Percentiles rank a stretch among this genome's conserved stretches.
Evolutionary conservation across 2,113 vertebrate genomes (phyloP).

Genomic region (Lophochroa leadbeateri): DNA sequence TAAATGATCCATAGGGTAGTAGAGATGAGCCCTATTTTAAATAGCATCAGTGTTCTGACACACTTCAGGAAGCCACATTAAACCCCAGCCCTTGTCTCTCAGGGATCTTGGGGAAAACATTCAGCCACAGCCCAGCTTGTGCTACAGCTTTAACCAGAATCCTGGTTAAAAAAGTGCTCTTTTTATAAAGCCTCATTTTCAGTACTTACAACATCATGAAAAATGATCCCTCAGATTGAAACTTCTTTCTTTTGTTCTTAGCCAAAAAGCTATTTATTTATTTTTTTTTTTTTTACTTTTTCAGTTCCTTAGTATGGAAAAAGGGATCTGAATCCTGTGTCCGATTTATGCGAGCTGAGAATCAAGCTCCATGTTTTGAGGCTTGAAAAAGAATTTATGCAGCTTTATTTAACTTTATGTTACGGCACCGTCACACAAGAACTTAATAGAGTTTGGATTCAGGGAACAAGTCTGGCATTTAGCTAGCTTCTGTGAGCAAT

Average conservation of each 20-base stretch:
- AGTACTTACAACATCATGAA: background rate
- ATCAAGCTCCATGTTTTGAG: background rate
- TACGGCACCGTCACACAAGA: constrained; percentile 34
- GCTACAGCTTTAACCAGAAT: constrained; percentile 2
- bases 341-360: constrained; percentile 35
- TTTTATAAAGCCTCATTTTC: background rate
- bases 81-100: constrained; percentile 1
- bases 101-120: background rate
- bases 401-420: constrained; percentile 53
- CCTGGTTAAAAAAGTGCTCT: background rate
- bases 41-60: background rate
- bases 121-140: background rate
- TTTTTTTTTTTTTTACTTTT: background rate
- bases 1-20: background rate
- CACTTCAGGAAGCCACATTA: constrained; percentile 25
- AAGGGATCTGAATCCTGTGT: background rate
- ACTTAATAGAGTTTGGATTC: constrained; percentile 55
- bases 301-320: constrained; percentile 12
- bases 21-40: background rate
- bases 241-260: constrained; percentile 31
- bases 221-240: constrained; percentile 23
- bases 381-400: constrained; percentile 10
- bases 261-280: background rate
- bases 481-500: constrained; percentile 50
- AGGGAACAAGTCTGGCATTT: constrained; percentile 44